These are phyloP conservation scores for Trissolcus brochymenae DNA, from an alignment of 2,888 invertebrate species.

Conservation along the genomic window DNA sequence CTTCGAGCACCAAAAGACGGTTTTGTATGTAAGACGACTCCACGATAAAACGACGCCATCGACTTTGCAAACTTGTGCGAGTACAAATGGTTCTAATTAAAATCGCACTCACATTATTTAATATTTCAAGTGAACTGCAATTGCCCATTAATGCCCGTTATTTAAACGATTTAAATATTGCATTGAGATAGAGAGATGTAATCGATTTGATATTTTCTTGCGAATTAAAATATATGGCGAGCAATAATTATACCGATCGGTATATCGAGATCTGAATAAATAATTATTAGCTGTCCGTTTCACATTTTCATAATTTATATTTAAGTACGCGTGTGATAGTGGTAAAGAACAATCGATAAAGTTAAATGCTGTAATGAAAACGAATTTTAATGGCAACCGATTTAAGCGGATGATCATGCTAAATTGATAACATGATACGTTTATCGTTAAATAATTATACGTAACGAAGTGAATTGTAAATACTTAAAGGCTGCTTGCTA, in stretches of 20 bases:
- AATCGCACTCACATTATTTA: background rate
- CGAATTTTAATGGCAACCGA: background rate
- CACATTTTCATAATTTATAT: conserved; percentile 16
- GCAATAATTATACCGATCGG: conserved; percentile 13
- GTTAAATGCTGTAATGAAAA: background rate
- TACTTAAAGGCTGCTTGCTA: too few relatives aligned
- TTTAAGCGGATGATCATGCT: too few relatives aligned
- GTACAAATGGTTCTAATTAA: conserved; percentile 17
- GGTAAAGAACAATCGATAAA: background rate
- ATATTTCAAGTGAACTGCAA: conserved; percentile 2
- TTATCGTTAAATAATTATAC: too few relatives aligned
- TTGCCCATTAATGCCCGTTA: conserved; percentile 8
- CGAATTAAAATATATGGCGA: conserved; percentile 11
- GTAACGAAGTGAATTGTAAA: too few relatives aligned
- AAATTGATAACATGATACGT: too few relatives aligned
- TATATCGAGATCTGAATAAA: conserved; percentile 13
- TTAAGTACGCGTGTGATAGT: conserved; percentile 2
- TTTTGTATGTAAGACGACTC: background rate
- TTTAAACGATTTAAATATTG: conserved; percentile 3
- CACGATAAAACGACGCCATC: conserved; percentile 4
- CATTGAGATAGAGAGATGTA: background rate
- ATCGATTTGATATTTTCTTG: conserved; percentile 7
- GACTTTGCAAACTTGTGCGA: conserved; percentile 5
- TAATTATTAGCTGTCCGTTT: conserved; percentile 10
- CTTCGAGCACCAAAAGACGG: conserved; percentile 6